Conservation (phyloP, 2,113 vertebrate genomes). For the Corvus hawaiiensis region DNA sequence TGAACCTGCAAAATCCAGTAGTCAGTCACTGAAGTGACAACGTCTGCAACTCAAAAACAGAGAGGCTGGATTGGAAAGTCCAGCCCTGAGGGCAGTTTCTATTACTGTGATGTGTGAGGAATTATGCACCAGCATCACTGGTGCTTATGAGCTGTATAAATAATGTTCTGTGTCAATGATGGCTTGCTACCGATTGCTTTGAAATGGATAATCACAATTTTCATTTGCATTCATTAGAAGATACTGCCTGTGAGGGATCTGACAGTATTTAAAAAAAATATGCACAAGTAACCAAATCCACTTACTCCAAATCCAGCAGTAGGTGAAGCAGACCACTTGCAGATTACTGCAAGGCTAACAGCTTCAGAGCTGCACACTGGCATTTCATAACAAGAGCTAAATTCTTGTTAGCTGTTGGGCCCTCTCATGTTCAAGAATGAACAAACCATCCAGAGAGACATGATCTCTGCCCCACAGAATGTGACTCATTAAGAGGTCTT, state of each 20-base stretch:
- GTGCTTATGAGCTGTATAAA: neutral
- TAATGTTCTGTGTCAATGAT: neutral
- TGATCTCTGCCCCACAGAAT: neutral
- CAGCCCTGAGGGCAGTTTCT: neutral
- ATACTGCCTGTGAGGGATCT: neutral
- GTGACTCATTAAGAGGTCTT: neutral
- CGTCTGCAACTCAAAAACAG: neutral
- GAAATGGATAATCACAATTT: conserved; percentile 18
- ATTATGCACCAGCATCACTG: neutral
- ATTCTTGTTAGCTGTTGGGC: neutral
- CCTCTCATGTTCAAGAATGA: neutral
- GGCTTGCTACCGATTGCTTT: neutral
- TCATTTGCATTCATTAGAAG: conserved; percentile 24
- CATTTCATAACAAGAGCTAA: neutral
- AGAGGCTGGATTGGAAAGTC: neutral
- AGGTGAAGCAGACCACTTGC: neutral
- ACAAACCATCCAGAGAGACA: neutral
- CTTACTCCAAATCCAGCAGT: neutral
- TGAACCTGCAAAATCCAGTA: conserved; percentile 4
- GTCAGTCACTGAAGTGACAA: neutral
- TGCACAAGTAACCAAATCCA: neutral
- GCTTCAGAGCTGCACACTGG: neutral
- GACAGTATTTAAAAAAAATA: neutral
- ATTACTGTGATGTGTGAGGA: neutral
- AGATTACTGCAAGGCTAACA: neutral